Conservation (phyloP, 1,140 invertebrate genomes). For the Portunus trituberculatus region DNA sequence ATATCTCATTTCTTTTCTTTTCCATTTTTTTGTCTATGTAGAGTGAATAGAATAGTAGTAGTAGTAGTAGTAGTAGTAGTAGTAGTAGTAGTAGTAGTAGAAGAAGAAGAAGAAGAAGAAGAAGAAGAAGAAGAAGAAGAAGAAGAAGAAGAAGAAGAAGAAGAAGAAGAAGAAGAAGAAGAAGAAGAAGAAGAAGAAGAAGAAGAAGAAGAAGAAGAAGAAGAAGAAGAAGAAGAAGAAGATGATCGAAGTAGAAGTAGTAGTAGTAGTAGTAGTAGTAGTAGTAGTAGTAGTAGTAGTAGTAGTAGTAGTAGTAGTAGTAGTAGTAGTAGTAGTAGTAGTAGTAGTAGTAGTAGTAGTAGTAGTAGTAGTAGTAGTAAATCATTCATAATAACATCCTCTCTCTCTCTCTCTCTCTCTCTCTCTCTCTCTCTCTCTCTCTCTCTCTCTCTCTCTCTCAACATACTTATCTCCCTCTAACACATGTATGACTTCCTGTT, state of each 20-base stretch:
- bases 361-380: not conserved
- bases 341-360: slow-evolving; percentile 9
- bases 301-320: slow-evolving; percentile 16
- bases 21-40: not conserved
- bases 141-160: not conserved
- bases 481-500: too few relatives aligned
- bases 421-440: too few relatives aligned
- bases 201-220: not conserved
- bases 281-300: slow-evolving; percentile 7
- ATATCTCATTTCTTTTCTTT: not conserved
- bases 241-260: not conserved
- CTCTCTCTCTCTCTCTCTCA: too few relatives aligned
- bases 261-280: not conserved
- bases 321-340: slow-evolving; percentile 10
- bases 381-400: not conserved
- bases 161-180: not conserved
- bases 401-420: too few relatives aligned
- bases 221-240: not conserved
- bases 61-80: not conserved
- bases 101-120: not conserved
- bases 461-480: too few relatives aligned
- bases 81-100: not conserved
- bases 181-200: not conserved
- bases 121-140: not conserved
- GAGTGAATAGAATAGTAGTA: not conserved